phyloP scores from a whole-genome alignment of 2,888 invertebrate species.

The Epirrita christyi region DNA sequence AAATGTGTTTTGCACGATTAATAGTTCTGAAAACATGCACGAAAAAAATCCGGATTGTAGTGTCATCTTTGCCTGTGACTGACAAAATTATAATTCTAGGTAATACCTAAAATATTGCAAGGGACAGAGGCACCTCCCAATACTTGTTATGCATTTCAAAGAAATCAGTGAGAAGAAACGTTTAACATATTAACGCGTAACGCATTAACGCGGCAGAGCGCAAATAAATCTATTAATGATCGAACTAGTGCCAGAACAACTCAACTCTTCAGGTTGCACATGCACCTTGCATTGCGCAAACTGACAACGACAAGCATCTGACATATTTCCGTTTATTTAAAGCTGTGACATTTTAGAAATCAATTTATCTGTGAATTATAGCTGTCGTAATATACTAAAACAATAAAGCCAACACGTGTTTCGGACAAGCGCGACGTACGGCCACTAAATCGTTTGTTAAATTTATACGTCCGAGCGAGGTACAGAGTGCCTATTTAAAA shows the following conservation, averaged over 20 bases:
- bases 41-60: background rate
- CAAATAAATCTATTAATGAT: slow-evolving; percentile 18
- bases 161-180: slow-evolving; percentile 21
- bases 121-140: slow-evolving; percentile 1
- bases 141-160: slow-evolving; percentile 6
- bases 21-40: slow-evolving; percentile 14
- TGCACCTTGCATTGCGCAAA: slow-evolving; percentile 12
- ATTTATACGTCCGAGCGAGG: slow-evolving; percentile 46
- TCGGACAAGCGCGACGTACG: slow-evolving; percentile 36
- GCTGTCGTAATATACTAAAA: slow-evolving; percentile 44
- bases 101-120: background rate
- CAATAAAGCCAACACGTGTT: slow-evolving; percentile 41
- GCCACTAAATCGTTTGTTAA: slow-evolving; percentile 42
- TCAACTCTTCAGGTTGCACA: slow-evolving; percentile 18
- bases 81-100: background rate
- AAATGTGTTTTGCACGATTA: slow-evolving; percentile 22
- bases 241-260: slow-evolving; percentile 5
- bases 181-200: background rate
- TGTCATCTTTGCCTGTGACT: background rate
- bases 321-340: slow-evolving; percentile 21
- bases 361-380: slow-evolving; percentile 37
- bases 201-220: background rate
- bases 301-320: slow-evolving; percentile 9
- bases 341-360: slow-evolving; percentile 31
- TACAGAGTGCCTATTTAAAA: slow-evolving; percentile 36